Percentiles rank a stretch among this genome's conserved stretches.
phyloP scores from a whole-genome alignment of 2,888 invertebrate species.

The Masnerella sp. region DNA sequence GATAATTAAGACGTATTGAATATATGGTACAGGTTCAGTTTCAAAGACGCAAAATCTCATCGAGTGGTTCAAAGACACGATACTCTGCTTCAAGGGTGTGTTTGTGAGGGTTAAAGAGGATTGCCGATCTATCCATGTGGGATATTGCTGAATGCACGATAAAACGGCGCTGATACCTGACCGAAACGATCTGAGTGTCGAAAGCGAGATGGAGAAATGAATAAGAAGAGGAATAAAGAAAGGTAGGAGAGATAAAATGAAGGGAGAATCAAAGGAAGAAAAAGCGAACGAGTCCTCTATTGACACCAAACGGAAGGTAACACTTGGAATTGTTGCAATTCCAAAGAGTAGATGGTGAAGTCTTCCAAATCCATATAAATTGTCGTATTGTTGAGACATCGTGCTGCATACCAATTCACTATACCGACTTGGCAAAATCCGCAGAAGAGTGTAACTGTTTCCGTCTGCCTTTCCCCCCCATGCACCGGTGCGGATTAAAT shows the following conservation, averaged over 20 bases:
- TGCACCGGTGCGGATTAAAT: slow-evolving; percentile 57
- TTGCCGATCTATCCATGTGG: slow-evolving; percentile 75
- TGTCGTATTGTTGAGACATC: slow-evolving; percentile 73
- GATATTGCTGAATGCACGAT: slow-evolving; percentile 73
- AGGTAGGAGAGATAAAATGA: slow-evolving; percentile 52
- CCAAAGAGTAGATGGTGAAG: slow-evolving; percentile 71
- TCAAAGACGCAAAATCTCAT: slow-evolving; percentile 50
- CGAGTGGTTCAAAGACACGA: slow-evolving; percentile 60
- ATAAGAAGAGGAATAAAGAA: slow-evolving; percentile 49
- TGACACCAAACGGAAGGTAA: slow-evolving; percentile 74
- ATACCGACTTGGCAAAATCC: slow-evolving; percentile 66
- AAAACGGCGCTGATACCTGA: slow-evolving; percentile 71
- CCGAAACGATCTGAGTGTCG: slow-evolving; percentile 64
- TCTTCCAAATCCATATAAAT: slow-evolving; percentile 76
- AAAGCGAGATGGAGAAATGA: slow-evolving; percentile 54
- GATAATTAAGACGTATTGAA: slow-evolving; percentile 50
- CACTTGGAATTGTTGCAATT: slow-evolving; percentile 71
- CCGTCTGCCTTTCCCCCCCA: slow-evolving; percentile 57
- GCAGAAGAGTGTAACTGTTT: slow-evolving; percentile 62
- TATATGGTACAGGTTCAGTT: slow-evolving; percentile 30
- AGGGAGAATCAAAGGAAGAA: slow-evolving; percentile 45
- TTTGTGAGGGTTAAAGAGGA: slow-evolving; percentile 72
- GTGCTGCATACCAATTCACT: slow-evolving; percentile 72
- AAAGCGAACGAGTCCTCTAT: slow-evolving; percentile 64
- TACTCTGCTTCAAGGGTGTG: slow-evolving; percentile 54